Evolutionary conservation across 2,797 vertebrate species (phyloP).

Genomic region (Carduelis carduelis): DNA sequence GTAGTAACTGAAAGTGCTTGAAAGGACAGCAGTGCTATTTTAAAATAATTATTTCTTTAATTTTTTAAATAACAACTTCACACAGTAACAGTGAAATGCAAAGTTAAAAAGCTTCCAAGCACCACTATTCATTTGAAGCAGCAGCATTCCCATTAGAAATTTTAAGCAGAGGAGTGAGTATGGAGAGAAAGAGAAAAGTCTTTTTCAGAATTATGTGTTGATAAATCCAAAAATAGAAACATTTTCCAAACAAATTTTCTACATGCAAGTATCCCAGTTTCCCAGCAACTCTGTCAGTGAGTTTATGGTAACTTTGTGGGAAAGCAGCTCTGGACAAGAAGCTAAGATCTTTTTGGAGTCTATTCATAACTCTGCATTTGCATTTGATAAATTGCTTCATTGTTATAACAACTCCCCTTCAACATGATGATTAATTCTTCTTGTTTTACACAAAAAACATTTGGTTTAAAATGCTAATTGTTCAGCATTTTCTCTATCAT

Average conservation of each 20-base stretch:
- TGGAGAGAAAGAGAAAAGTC: not conserved
- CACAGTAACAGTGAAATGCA: not conserved
- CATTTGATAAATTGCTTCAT: slow-evolving; percentile 31
- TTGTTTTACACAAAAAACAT: not conserved
- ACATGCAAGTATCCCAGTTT: not conserved
- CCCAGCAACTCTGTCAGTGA: not conserved
- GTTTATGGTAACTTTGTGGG: not conserved
- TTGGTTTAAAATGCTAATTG: not conserved
- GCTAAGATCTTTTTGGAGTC: not conserved
- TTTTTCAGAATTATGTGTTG: not conserved
- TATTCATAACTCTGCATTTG: slow-evolving; percentile 26
- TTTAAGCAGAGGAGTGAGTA: not conserved
- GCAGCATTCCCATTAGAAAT: not conserved
- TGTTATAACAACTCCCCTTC: not conserved
- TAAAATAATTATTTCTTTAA: not conserved
- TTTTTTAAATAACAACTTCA: not conserved
- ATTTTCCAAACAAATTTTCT: not conserved
- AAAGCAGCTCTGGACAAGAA: slow-evolving; percentile 6
- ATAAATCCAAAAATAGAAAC: not conserved
- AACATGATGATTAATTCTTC: not conserved
- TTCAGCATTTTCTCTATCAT: not conserved
- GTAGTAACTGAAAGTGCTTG: not conserved
- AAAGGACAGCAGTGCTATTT: not conserved
- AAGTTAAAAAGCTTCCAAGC: not conserved
- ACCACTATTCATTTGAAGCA: not conserved